Base-by-base conservation (phyloP, 2,888 invertebrate genomes). In the Lithophane socia region DNA sequence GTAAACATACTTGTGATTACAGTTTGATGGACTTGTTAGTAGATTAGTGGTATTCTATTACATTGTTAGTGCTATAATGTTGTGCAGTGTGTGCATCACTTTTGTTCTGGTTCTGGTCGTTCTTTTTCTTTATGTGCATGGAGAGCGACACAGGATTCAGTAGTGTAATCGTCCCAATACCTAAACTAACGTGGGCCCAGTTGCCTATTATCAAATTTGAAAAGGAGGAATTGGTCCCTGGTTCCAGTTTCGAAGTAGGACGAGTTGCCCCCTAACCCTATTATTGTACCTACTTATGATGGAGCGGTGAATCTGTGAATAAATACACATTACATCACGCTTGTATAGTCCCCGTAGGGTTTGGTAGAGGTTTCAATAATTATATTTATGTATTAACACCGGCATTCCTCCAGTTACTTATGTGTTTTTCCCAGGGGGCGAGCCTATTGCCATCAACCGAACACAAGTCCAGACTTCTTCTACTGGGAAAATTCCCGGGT, bases 1-100 rank as follows among this genome's bases (percentile, higher is more conserved):
- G 80, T 83, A 81, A 86, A 77, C 80, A 77, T 80, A 71, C 63
- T 82, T 66, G 71, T 82, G 80, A 87, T 83, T 80, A 77, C 71
- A 83, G 61, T 88, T 88, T 87, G 86, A 87, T 86, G 76, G 71
- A 63, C 73, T 84, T 82, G 77, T 82, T 82, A 75, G 76, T 78
- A 81, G 79, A 87, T 87, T 81, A 83, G 79, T 76, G 67, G 69
- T 67, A 54, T 80, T 85, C 47, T 73, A 82, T 87, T 71, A 85
- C 42, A 37, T 13, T 58, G 54, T 56, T 24, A 60, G 42, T n/a
- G 42, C 12, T 74, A 29, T 63, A 75, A 21, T 71, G 65, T 75
- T 67, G 64, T 75, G 67, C 67, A 82, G 61, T 75, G 52, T 79
- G 42, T 68, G 81, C 76, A 54, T 37, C 68, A n/a, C 37, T 42